Base-by-base conservation (phyloP, 1,140 invertebrate genomes). In the Cydia pomonella region DNA sequence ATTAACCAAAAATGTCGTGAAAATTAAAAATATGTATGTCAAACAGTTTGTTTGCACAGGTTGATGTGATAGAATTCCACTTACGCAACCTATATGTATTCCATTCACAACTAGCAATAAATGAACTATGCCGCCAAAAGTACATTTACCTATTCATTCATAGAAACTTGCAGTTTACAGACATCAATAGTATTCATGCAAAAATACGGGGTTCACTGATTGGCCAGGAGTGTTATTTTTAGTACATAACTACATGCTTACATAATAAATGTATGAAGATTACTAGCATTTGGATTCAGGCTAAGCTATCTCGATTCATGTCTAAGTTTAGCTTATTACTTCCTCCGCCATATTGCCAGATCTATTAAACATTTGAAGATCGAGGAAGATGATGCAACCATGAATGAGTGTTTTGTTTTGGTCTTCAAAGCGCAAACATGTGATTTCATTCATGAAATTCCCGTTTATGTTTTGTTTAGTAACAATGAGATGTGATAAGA, bases 291-390 rank as follows among this genome's bases (percentile, higher is more conserved):
- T 1, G 7, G 33, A 38, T 38, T 38, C 33, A 64, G 21, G 13
- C 62, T 41, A 38, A 69, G 64, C 64, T 69, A 38, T 69, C 64
- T 69, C 21, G 64, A 69, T 38, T 69, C 64, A 69, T 33, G n/a
- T 69, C n/a, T 69, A 33, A 69, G n/a, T 69, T 33, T 69, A 66
- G 23, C 41, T 69, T 38, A 12, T 33, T 69, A 69, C 27, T 69
- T 69, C 64, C 64, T 69, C n/a, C 29, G 4, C 27, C 16, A 69
- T 69, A 69, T 18, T 18, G 18, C 10, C 9, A 59, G 53, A 69
- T 69, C 29, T 18, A 69, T 21, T 29, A 69, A 10, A 33, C n/a
- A 69, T 21, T 69, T 69, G 29, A 33, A 64, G 63, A n/a, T 64
- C 29, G 64, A 69, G 23, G 4, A 33, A 21, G 12, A 59, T 59